Conservation (phyloP, 2,113 vertebrate genomes). For the Platichthys stellatus region DNA sequence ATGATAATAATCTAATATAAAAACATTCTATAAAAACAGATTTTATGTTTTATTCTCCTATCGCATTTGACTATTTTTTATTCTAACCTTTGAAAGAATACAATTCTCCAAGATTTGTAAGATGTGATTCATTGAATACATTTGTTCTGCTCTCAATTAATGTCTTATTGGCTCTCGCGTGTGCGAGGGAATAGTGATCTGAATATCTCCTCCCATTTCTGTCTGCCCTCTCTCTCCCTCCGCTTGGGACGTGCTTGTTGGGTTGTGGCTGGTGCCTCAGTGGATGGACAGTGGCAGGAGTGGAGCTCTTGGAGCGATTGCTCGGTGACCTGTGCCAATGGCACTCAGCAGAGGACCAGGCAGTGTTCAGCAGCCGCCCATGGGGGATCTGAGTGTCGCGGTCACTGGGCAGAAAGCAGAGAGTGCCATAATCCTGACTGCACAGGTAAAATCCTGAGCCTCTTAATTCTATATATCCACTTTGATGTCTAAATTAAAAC, state of each 20-base stretch:
- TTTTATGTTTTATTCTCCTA: slow-evolving; percentile 9
- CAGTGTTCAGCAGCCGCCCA: slow-evolving; percentile 96
- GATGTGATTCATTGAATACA: slow-evolving; percentile 10
- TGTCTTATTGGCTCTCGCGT: slow-evolving; percentile 54
- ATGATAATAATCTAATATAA: slow-evolving; percentile 8
- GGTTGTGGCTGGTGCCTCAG: slow-evolving; percentile 82
- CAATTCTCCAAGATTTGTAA: slow-evolving; percentile 10
- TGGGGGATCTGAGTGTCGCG: slow-evolving; percentile 95
- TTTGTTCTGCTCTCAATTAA: slow-evolving; percentile 12
- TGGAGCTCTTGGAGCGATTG: slow-evolving; percentile 98
- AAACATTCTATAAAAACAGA: slow-evolving; percentile 5
- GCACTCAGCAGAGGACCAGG: slow-evolving; percentile 96
- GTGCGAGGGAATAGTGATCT: slow-evolving; percentile 67
- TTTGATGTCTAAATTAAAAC: slow-evolving; percentile 68
- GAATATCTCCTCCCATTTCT: slow-evolving; percentile 73
- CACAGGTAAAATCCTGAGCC: slow-evolving; percentile 86
- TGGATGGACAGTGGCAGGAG: slow-evolving; percentile 99
- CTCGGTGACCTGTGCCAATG: slow-evolving; percentile 97
- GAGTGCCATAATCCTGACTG: slow-evolving; percentile 97
- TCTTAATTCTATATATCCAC: slow-evolving; percentile 62
- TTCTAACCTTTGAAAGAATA: neutral
- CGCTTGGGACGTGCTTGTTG: slow-evolving; percentile 68
- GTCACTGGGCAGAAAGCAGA: slow-evolving; percentile 97
- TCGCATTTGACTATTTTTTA: slow-evolving; percentile 15
- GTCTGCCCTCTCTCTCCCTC: slow-evolving; percentile 62